Evolutionary conservation across 2,113 vertebrate genomes (phyloP).

Genomic region (Polyodon spathula): DNA sequence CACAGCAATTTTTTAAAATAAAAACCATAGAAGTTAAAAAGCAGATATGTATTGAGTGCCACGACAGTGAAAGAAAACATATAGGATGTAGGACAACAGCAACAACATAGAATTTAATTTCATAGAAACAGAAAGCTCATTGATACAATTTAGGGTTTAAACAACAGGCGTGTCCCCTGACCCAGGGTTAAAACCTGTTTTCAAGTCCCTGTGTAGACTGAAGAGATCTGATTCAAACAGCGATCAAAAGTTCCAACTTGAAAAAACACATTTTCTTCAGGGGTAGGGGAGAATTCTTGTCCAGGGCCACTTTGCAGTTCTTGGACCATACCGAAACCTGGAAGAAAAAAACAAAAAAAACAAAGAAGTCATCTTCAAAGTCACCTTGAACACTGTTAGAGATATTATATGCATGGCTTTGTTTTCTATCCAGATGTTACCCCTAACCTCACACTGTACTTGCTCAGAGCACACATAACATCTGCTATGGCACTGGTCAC

Average conservation of each 20-base stretch:
- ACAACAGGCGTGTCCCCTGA: constrained; percentile 5
- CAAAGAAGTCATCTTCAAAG: constrained; percentile 8
- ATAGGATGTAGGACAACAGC: not conserved
- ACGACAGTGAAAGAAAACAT: not conserved
- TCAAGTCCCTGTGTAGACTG: constrained; percentile 90
- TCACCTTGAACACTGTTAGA: constrained; percentile 9
- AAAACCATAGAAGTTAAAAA: constrained; percentile 39
- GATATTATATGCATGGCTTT: not conserved
- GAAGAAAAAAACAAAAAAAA: constrained; percentile 20
- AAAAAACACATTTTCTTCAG: constrained; percentile 83
- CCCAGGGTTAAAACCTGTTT: not conserved
- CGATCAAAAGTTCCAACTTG: constrained; percentile 83
- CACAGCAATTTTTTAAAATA: constrained; percentile 51
- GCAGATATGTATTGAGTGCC: not conserved
- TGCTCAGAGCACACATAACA: too few species aligned
- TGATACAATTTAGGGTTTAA: constrained; percentile 3
- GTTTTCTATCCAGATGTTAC: too few species aligned
- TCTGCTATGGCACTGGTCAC: too few species aligned
- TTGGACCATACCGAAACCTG: constrained; percentile 75
- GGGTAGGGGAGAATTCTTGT: constrained; percentile 62
- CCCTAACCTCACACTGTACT: too few species aligned
- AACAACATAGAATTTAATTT: constrained; percentile 13
- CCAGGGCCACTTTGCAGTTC: constrained; percentile 64
- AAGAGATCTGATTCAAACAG: constrained; percentile 83
- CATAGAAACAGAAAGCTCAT: constrained; percentile 8